phyloP scores from a whole-genome alignment of 2,888 invertebrate genomes.

The Aricia artaxerxes region DNA sequence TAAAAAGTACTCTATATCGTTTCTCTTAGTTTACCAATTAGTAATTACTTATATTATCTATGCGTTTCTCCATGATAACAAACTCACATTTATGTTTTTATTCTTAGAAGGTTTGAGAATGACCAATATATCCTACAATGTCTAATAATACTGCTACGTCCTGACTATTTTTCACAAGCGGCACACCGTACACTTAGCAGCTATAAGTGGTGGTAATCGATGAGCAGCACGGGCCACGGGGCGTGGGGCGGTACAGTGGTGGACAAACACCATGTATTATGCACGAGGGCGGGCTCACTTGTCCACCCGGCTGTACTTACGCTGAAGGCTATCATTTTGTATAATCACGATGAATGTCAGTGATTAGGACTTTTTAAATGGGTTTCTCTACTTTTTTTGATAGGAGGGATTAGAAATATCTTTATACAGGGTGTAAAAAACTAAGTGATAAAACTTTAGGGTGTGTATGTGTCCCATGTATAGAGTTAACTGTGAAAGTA shows the following conservation, averaged over 20 bases:
- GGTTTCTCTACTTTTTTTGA: neutral
- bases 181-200: neutral
- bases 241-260: constrained; percentile 40
- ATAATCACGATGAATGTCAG: neutral
- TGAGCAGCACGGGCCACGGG: constrained; percentile 39
- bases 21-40: no score
- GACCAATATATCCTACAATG: no score
- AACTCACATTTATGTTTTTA: no score
- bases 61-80: no score
- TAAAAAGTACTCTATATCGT: no score
- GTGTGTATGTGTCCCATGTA: no score
- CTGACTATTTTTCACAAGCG: neutral
- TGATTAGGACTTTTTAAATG: neutral
- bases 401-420: neutral
- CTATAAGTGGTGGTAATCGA: constrained; percentile 45
- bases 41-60: no score
- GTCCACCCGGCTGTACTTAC: constrained; percentile 7
- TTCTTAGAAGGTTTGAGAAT: no score
- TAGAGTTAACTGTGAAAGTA: no score
- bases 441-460: no score
- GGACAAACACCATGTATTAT: constrained; percentile 54
- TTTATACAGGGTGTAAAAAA: no score
- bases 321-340: neutral
- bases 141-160: no score
- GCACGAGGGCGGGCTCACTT: constrained; percentile 41